A percentile compares a stretch with the other conserved stretches of the same genome.
Conservation (phyloP, 2,888 invertebrate genomes). For the Tenthredo notha region DNA sequence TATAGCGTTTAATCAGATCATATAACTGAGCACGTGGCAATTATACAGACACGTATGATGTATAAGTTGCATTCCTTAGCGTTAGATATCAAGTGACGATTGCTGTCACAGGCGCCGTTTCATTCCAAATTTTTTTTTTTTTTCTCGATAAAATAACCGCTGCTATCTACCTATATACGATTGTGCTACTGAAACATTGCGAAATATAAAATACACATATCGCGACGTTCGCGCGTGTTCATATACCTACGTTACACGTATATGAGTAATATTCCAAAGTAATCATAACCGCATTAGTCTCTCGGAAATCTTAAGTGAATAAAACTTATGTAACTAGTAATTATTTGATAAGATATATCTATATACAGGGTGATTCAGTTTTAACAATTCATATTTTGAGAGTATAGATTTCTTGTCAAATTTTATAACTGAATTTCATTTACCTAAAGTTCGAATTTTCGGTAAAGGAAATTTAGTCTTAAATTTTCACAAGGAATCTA, state of each 20-base stretch:
- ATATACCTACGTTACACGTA: neutral
- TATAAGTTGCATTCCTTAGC: neutral
- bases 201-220: neutral
- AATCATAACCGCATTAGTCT: neutral
- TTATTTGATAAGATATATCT: neutral
- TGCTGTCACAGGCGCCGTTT: neutral
- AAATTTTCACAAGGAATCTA: too few species aligned
- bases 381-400: too few species aligned
- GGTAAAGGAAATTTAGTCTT: too few species aligned
- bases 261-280: neutral
- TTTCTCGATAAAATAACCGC: neutral
- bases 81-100: neutral
- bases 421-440: too few species aligned
- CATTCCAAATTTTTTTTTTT: neutral
- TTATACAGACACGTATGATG: neutral
- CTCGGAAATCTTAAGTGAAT: neutral
- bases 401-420: too few species aligned
- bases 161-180: neutral
- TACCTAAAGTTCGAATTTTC: too few species aligned
- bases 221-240: neutral
- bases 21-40: constrained; percentile 38
- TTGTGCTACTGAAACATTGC: neutral
- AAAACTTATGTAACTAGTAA: neutral
- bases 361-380: neutral
- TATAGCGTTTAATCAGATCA: constrained; percentile 29